Conservation (phyloP, 2,797 vertebrate genomes). For the Eutrigla gurnardus region DNA sequence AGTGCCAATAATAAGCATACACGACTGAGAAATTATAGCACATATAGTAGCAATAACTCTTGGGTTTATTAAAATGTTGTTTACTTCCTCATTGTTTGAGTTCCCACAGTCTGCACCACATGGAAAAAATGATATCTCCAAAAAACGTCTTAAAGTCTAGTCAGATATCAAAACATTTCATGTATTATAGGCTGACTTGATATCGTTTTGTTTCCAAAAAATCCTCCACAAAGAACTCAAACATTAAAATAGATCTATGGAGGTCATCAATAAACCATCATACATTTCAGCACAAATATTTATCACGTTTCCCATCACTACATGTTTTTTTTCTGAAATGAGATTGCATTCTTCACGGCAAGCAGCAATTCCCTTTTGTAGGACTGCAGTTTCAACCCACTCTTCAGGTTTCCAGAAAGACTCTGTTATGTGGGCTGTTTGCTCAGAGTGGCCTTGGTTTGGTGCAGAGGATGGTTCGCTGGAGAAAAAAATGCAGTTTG, state of each 20-base stretch:
- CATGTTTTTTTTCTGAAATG: not conserved
- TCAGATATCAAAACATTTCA: too few species aligned
- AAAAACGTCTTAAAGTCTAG: too few species aligned
- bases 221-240: not conserved
- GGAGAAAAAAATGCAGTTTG: not conserved
- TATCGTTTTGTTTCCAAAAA: too few species aligned
- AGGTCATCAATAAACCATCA: not conserved
- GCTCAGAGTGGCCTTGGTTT: conserved; percentile 57
- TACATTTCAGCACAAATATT: not conserved
- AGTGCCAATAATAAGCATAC: not conserved
- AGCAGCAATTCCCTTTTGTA: conserved; percentile 27
- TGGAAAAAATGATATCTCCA: too few species aligned
- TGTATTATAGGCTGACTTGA: too few species aligned
- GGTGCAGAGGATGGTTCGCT: conserved; percentile 31
- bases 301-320: conserved; percentile 1
- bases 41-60: not conserved
- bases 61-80: not conserved
- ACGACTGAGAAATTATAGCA: not conserved
- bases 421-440: conserved; percentile 25
- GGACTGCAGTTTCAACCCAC: conserved; percentile 21
- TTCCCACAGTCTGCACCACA: too few species aligned
- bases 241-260: not conserved
- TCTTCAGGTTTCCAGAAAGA: conserved; percentile 38
- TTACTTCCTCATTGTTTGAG: too few species aligned
- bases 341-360: conserved; percentile 43